Evolutionary conservation across 2,113 vertebrate genomes (phyloP), one percentile per base, ranked within the genome.

Genomic region (Nerophis lumbriciformis): DNA sequence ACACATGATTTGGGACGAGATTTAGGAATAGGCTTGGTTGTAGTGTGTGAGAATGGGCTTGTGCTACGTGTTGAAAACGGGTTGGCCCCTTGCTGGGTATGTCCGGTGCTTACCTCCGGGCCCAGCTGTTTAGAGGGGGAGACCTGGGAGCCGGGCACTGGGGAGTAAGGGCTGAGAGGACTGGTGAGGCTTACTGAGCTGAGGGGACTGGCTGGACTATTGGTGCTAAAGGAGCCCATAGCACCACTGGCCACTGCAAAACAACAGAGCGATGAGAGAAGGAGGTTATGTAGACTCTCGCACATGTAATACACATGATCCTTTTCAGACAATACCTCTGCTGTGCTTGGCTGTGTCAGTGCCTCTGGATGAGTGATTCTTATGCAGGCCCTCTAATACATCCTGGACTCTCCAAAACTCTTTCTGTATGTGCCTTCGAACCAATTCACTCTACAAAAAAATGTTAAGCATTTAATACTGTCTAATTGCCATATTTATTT

Each of bases 351-450:
- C 94, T 0, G 94, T 95, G 79, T 97, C 94, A 0, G 94, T 95
- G 69, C 94, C 95, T 6, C 94, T 89, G 60, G 94, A 96, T 0
- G 92, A 93, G 71, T 96, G 95, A 68, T 90, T 96, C 83, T 98
- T 98, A 83, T 94, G 91, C 64, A 99, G 88, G 59, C 94, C 96
- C 77, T 98, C 96, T 84, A 98, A 91, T 45, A 96, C 94, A 0
- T 99, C 96, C 82, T 99, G 96, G 73, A 99, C 94, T 72, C 94
- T 89, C 95, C 96, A 98, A 82, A 98, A 94, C 84, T 98, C 95
- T 84, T 94, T 98, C 84, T 99, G 95, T 79, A 96, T 93, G 82
- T 98, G 95, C 79, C 90, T 71, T 68, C 89, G 93, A 8, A 96
- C 90, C 73, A 93, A 63, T 71, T 97, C 95, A 0, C 92, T 96